phyloP scores from a whole-genome alignment of 2,888 invertebrate genomes.

The Sthenelais limicola region DNA sequence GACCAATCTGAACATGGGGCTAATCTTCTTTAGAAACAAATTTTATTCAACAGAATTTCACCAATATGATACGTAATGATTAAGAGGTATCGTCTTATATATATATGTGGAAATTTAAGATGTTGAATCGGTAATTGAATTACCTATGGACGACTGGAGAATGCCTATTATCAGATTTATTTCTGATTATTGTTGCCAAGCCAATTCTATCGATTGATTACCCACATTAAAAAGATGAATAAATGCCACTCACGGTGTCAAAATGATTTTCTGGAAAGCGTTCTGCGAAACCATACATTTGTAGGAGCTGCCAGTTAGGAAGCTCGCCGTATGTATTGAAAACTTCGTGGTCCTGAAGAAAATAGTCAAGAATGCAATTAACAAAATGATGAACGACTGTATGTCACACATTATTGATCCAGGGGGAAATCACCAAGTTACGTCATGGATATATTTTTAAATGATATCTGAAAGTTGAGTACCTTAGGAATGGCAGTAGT shows the following conservation, averaged over 20 bases:
- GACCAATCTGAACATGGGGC: neutral
- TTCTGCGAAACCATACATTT: slow-evolving; percentile 72
- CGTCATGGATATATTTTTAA: neutral
- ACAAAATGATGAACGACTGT: neutral
- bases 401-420: neutral
- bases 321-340: slow-evolving; percentile 71
- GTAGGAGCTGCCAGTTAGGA: slow-evolving; percentile 68
- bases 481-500: slow-evolving; percentile 64
- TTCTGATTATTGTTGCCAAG: too few species aligned
- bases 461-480: too few species aligned
- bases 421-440: neutral
- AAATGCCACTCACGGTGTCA: slow-evolving; percentile 63
- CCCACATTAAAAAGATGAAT: neutral
- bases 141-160: too few species aligned
- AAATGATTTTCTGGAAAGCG: slow-evolving; percentile 63
- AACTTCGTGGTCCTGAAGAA: slow-evolving; percentile 68
- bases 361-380: neutral
- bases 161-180: neutral
- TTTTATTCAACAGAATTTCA: too few species aligned
- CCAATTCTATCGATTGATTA: neutral
- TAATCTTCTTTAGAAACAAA: neutral
- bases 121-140: too few species aligned
- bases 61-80: too few species aligned
- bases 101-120: too few species aligned
- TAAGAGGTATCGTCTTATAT: too few species aligned